Evolutionary conservation across 2,888 invertebrate genomes (phyloP).

Genomic region (Carpatolechia fugitivella): DNA sequence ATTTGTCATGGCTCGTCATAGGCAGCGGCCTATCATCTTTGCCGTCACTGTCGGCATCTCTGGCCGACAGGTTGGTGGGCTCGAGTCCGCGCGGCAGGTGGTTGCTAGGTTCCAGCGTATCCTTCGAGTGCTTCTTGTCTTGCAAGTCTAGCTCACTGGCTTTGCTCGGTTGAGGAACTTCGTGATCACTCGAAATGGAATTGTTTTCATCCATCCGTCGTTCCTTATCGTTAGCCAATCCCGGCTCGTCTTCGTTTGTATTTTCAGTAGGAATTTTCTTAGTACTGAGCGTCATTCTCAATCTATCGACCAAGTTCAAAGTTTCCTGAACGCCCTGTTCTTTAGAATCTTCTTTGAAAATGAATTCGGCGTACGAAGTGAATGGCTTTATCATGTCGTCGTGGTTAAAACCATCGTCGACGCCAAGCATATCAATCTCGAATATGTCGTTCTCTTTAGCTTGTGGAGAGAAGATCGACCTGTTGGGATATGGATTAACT

Average conservation of each 20-base stretch:
- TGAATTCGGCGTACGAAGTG: constrained; percentile 81
- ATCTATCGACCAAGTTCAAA: constrained; percentile 89
- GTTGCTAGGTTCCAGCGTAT: constrained; percentile 33
- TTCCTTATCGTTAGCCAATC: constrained; percentile 42
- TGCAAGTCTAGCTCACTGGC: constrained; percentile 31
- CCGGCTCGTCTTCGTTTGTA: constrained; percentile 57
- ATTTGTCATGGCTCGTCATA: constrained; percentile 53
- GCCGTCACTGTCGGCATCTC: constrained; percentile 31
- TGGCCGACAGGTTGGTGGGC: constrained; percentile 29
- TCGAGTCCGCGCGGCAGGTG: constrained; percentile 32
- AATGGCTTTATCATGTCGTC: constrained; percentile 84
- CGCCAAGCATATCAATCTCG: constrained; percentile 81
- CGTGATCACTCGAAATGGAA: constrained; percentile 42
- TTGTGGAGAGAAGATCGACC: constrained; percentile 86
- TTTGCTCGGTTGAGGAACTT: constrained; percentile 33
- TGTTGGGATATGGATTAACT: constrained; percentile 67
- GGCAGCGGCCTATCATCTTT: constrained; percentile 45
- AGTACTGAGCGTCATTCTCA: constrained; percentile 84
- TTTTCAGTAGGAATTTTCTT: constrained; percentile 81
- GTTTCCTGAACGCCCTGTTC: constrained; percentile 91
- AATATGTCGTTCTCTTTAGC: constrained; percentile 82
- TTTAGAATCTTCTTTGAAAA: constrained; percentile 88
- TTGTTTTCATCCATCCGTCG: constrained; percentile 39
- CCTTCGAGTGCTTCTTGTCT: constrained; percentile 33
- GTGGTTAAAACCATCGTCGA: constrained; percentile 83